Percentiles rank a stretch among this genome's conserved stretches.
These are phyloP conservation scores for Macrobrachium nipponense DNA, from an alignment of 1,140 invertebrate species.

Conservation along the genomic window DNA sequence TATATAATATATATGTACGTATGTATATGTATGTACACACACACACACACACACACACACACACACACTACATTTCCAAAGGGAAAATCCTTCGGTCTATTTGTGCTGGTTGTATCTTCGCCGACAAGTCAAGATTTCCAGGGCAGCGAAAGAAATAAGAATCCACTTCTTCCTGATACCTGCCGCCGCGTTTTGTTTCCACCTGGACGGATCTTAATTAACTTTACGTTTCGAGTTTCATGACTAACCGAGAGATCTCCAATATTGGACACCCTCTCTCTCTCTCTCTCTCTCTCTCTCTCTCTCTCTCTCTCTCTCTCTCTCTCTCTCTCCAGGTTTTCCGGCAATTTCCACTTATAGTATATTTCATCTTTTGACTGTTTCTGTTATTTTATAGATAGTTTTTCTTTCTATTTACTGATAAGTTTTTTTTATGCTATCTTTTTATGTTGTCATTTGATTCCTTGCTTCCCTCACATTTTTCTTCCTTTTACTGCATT, in stretches of 20 bases:
- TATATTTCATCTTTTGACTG: too few species aligned
- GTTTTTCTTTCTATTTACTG: too few species aligned
- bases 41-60: neutral
- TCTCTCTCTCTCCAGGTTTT: neutral
- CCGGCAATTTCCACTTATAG: neutral
- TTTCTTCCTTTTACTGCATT: neutral
- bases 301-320: constrained; percentile 22
- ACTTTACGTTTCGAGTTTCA: too few species aligned
- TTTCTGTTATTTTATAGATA: neutral
- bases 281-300: constrained; percentile 21
- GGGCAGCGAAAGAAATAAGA: too few species aligned
- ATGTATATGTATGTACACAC: constrained; percentile 7
- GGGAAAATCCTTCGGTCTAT: too few species aligned
- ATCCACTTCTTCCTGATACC: neutral
- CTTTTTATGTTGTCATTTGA: neutral
- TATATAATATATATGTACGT: constrained; percentile 19
- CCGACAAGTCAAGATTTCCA: too few species aligned
- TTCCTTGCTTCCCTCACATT: neutral
- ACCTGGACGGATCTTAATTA: too few species aligned
- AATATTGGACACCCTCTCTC: constrained; percentile 3
- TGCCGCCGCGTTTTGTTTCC: neutral
- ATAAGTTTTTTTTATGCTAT: neutral
- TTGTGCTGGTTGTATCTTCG: too few species aligned
- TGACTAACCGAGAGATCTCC: neutral
- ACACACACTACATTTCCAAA: neutral